Evolutionary conservation across 92 coral and sea anemone genomes (phyloP).

Genomic region (Diadumene lineata): DNA sequence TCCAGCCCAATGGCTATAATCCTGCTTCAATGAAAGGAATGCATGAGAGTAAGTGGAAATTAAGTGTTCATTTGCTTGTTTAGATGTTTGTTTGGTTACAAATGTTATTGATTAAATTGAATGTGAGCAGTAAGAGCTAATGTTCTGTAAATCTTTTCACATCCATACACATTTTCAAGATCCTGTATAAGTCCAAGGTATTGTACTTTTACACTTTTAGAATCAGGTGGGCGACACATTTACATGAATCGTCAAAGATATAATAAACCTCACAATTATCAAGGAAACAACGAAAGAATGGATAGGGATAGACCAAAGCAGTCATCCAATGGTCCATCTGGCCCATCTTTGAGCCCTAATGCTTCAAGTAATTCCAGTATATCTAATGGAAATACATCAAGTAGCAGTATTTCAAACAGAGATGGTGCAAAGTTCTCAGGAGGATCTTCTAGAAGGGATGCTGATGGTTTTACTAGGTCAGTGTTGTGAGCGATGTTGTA

Average conservation of each 20-base stretch:
- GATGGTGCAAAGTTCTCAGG: conserved; percentile 31
- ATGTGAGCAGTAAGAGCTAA: too few relatives aligned
- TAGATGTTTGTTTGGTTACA: background rate
- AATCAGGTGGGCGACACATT: conserved; percentile 25
- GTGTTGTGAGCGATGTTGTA: too few relatives aligned
- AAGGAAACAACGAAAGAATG: conserved; percentile 43
- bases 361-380: conserved; percentile 31
- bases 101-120: too few relatives aligned
- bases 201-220: background rate
- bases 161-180: too few relatives aligned
- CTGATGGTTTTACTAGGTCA: conserved; percentile 52
- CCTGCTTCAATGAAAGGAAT: conserved; percentile 58
- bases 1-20: conserved; percentile 67
- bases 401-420: conserved; percentile 36
- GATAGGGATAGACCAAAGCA: conserved; percentile 53
- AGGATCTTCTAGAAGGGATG: conserved; percentile 56
- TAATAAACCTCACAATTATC: conserved; percentile 53
- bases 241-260: conserved; percentile 37
- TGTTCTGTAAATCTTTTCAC: too few relatives aligned
- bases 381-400: conserved; percentile 39
- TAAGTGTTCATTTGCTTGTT: background rate
- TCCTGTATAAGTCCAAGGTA: too few relatives aligned
- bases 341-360: conserved; percentile 39
- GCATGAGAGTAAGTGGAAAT: conserved; percentile 38
- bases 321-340: conserved; percentile 61